Evolutionary conservation across 1,140 invertebrate species (phyloP), one percentile per base, ranked within the genome.

Genomic region (Achatina immaculata): DNA sequence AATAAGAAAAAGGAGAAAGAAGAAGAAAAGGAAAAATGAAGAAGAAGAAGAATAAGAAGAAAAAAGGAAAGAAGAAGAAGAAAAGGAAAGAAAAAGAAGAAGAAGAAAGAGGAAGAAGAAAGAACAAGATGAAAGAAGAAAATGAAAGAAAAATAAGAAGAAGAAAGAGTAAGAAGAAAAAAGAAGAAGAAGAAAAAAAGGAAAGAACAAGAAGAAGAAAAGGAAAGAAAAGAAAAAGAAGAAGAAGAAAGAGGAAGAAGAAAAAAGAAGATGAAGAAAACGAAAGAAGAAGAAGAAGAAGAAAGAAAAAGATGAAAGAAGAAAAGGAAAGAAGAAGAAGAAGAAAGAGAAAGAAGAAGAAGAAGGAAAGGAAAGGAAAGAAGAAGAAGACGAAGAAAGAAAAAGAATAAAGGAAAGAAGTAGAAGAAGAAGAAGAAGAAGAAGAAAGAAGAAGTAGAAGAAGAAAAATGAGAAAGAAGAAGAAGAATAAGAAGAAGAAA

Each of bases 221-320:
- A 31, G 24, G 40, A 38, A 48, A 19, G 31, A 73, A 40, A 36
- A 72, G 71, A 42, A 73, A 40, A 42, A 48, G 14, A 31, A 73
- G 16, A 31, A 73, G 38, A 73, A 24, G 76, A 68, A 31, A 62
- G 42, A 9, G 42, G 42, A 40, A 34, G 42, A 62, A 65, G 21
- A 62, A 34, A 78, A 28, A 34, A 78, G 58, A 31, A 68, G 58
- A 11, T 42, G 51, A 31, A 48, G 11, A 31, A 42, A 16, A 68
- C 3, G 7, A 68, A 24, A 16, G 34, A 68, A 7, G 34, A 43
- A 24, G 45, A 31, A 21, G 24, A 68, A 28, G 24, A 76, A 24
- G 68, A 43, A 48, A 51, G 51, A 38, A 80, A 71, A 66, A 72
- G 36, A 66, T 34, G 55, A 66, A 51, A 71, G 55, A 80, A 65